Evolutionary conservation across 2,888 invertebrate genomes (phyloP).

Genomic region (Chironomus riparius): DNA sequence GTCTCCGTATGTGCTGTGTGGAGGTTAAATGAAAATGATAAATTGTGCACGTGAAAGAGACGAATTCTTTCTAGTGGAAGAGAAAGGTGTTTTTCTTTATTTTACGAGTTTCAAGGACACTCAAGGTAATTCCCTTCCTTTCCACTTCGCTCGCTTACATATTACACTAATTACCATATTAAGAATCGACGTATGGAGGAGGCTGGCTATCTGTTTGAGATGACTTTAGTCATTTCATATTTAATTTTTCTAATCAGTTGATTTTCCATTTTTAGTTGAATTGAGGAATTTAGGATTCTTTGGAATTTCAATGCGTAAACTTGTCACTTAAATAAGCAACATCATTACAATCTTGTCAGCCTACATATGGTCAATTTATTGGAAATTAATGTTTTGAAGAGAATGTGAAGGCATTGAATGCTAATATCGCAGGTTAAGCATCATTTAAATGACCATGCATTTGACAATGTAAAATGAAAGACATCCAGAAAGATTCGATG

Average conservation of each 20-base stretch:
- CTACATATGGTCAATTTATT: too few species aligned
- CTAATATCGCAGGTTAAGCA: too few species aligned
- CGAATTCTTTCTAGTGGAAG: constrained; percentile 2
- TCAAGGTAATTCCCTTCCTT: not conserved
- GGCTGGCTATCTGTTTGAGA: not conserved
- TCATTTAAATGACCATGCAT: too few species aligned
- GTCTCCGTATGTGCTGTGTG: not conserved
- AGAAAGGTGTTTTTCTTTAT: not conserved
- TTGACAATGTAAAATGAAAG: too few species aligned
- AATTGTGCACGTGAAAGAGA: not conserved
- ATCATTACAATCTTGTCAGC: too few species aligned
- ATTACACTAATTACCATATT: not conserved
- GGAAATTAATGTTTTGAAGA: too few species aligned
- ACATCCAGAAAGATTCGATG: too few species aligned
- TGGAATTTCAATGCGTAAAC: too few species aligned
- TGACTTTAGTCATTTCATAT: too few species aligned
- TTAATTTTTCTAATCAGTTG: too few species aligned
- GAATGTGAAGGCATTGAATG: too few species aligned
- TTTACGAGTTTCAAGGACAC: not conserved
- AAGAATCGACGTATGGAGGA: not conserved
- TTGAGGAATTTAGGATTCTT: not conserved
- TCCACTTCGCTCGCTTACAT: not conserved
- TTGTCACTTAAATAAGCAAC: too few species aligned
- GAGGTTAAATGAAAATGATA: not conserved
- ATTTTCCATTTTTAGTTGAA: not conserved